A percentile compares a stretch with the other conserved stretches of the same genome.
Evolutionary conservation across 92 coral and sea anemone species (phyloP).

Genomic region (Scolanthus callimorphus): DNA sequence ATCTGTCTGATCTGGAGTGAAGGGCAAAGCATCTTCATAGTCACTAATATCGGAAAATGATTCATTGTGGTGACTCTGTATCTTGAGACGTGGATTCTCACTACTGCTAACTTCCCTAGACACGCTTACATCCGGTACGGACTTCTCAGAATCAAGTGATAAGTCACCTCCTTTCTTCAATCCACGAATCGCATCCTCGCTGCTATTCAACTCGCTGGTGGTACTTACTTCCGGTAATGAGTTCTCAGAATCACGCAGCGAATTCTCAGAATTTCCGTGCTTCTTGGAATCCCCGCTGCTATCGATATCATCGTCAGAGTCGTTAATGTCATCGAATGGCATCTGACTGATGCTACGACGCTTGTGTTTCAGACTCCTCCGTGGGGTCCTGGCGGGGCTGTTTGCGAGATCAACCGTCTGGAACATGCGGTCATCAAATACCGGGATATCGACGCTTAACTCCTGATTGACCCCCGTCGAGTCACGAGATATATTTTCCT

Average conservation of each 20-base stretch:
- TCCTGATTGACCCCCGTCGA: no score
- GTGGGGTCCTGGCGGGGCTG: not conserved
- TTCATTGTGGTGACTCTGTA: no score
- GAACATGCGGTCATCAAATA: not conserved
- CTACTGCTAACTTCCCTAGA: no score
- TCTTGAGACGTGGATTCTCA: no score
- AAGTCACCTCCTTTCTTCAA: no score
- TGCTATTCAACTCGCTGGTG: not conserved
- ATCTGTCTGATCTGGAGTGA: not conserved
- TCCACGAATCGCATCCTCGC: no score
- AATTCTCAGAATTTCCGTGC: not conserved
- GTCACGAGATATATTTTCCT: no score
- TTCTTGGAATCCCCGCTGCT: not conserved
- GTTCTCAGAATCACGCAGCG: not conserved
- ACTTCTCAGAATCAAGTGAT: no score
- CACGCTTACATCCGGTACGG: no score
- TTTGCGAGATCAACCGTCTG: not conserved
- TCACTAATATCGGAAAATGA: no score
- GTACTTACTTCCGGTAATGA: not conserved
- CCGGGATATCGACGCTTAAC: not conserved
- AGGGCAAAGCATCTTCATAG: not conserved
- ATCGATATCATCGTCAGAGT: slow-evolving; percentile 8
- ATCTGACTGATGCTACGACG: slow-evolving; percentile 29
- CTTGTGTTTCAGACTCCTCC: slow-evolving; percentile 13
- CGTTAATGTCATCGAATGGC: slow-evolving; percentile 8